Percentiles rank a stretch among this genome's conserved stretches.
Evolutionary conservation across 2,797 vertebrate species (phyloP).

Genomic region (Synaphobranchus kaupii): DNA sequence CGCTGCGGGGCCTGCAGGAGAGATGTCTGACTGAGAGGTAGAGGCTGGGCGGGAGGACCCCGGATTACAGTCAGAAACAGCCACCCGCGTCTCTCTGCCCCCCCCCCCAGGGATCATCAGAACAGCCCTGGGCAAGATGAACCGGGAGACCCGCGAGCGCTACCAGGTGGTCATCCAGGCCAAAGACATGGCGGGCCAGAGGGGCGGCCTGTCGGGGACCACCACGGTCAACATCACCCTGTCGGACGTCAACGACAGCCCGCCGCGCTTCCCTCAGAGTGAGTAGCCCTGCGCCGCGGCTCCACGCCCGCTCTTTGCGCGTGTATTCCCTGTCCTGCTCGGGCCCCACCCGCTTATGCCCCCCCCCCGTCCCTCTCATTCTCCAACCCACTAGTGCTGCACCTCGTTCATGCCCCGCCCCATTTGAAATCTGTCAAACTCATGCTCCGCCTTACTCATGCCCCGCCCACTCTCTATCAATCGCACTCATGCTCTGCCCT

Average conservation of each 20-base stretch:
- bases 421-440: neutral
- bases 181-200: constrained; percentile 95
- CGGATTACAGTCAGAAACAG: neutral
- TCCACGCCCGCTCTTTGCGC: neutral
- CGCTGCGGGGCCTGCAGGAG: neutral
- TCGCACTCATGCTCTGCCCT: too few relatives aligned
- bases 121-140: constrained; percentile 90
- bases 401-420: neutral
- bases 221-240: constrained; percentile 88
- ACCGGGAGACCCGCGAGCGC: constrained; percentile 89
- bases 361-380: neutral
- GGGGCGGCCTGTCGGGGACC: constrained; percentile 88
- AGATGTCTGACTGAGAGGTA: neutral
- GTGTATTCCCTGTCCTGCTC: neutral
- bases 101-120: constrained; percentile 83
- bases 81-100: neutral
- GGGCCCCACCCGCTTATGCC: neutral
- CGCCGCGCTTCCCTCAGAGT: constrained; percentile 87
- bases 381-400: too few relatives aligned
- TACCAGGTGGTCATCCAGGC: constrained; percentile 95
- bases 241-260: constrained; percentile 93
- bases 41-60: neutral
- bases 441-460: neutral
- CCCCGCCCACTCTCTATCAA: too few relatives aligned
- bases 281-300: constrained; percentile 57